Evolutionary conservation across 2,113 vertebrate species (phyloP).

Genomic region (Pseudorasbora parva): DNA sequence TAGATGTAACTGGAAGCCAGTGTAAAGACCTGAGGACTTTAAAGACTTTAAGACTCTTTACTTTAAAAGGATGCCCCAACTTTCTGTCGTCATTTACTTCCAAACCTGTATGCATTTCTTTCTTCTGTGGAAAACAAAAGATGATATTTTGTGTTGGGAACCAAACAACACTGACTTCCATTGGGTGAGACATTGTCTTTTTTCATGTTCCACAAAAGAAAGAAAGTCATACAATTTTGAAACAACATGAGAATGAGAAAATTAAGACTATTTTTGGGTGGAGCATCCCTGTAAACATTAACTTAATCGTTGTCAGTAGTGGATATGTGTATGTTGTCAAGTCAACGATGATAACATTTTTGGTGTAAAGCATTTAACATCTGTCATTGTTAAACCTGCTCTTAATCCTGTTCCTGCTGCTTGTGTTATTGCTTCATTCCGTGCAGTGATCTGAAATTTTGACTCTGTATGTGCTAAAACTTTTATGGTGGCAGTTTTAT

Average conservation of each 20-base stretch:
- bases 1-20: too few relatives aligned
- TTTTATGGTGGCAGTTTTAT: constrained; percentile 27
- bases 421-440: neutral
- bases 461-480: constrained; percentile 26
- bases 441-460: neutral
- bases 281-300: neutral
- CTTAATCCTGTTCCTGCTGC: neutral
- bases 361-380: neutral
- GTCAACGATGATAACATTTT: neutral
- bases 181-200: neutral
- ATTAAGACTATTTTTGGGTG: neutral
- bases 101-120: neutral
- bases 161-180: neutral
- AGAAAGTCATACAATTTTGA: neutral
- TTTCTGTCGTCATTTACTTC: neutral
- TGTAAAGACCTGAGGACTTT: too few relatives aligned
- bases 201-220: neutral
- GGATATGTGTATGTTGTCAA: neutral
- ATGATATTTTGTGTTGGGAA: neutral
- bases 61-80: neutral
- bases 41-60: too few relatives aligned
- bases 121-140: neutral
- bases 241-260: too few relatives aligned
- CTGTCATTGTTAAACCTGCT: neutral
- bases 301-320: neutral